Evolutionary conservation across 1,140 invertebrate species (phyloP), one percentile per base, ranked within the genome.

Genomic region (Drosophila prosaltans): DNA sequence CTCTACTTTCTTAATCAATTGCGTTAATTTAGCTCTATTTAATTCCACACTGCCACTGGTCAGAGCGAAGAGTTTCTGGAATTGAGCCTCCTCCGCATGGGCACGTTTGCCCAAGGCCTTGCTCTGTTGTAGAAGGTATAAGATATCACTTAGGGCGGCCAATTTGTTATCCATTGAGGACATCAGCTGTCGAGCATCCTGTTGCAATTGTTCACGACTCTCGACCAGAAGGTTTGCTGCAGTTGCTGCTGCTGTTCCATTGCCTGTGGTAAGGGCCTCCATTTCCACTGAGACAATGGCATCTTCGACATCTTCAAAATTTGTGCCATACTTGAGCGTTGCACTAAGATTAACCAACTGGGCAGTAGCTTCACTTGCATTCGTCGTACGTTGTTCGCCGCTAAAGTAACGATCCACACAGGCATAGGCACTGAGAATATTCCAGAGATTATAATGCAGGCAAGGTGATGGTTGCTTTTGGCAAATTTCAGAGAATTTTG

Each of bases 391-490:
- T 89, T 95, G 93, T 78, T 97, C 96, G 26, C 96, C 96, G 83
- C 95, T 95, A 76, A 95, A 96, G 88, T 95, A 95, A 21, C 95
- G 92, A 36, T 93, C 92, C 9, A 93, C 93, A 63, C 95, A 95
- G 1, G 93, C 93, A 88, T 97, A 97, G 10, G 95, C 93, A 24
- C 94, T 93, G 5, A 97, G 69, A 1, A 96, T 93, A 91, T 97
- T 97, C 57, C 94, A 92, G 8, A 97, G 92, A 86, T 96, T 97
- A 75, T 93, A 95, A 72, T 93, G 93, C n/a, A 96, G 92, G 72
- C 93, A 94, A n/a, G 93, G 82, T 26, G 95, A 94, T 36, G 96
- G 95, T 30, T 93, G 89, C 65, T 93, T 94, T 91, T 95, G 94
- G 72, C 93, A 93, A 30, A 95, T 80, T 41, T 91, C 88, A 48